A percentile compares a stretch with the other conserved stretches of the same genome.
These are phyloP conservation scores for Pherbina coryleti DNA, from an alignment of 2,888 invertebrate species.

Conservation along the genomic window DNA sequence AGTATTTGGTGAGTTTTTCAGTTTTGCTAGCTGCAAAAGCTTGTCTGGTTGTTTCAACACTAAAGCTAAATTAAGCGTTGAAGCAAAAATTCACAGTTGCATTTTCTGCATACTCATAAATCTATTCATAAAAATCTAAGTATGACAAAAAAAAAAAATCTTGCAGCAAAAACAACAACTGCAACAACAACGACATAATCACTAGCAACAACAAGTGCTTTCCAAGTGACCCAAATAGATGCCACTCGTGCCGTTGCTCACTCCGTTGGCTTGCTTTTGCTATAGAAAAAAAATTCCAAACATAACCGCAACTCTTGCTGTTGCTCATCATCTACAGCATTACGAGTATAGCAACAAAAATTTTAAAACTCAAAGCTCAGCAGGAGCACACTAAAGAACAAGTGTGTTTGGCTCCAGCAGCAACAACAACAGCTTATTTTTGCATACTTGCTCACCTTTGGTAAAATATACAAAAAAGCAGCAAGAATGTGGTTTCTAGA, in stretches of 20 bases:
- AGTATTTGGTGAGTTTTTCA: not conserved
- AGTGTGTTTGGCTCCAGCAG: not conserved
- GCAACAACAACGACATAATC: constrained; percentile 11
- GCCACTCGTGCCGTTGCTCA: not conserved
- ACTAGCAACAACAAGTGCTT: constrained; percentile 33
- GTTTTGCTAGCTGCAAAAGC: not conserved
- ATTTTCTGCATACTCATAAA: not conserved
- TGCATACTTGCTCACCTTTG: not conserved
- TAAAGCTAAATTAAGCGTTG: not conserved
- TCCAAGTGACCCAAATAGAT: constrained; percentile 46
- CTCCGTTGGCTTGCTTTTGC: constrained; percentile 11
- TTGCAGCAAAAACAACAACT: not conserved
- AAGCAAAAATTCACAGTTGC: constrained; percentile 17
- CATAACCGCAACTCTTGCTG: not conserved
- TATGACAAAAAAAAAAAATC: not conserved
- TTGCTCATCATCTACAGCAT: not conserved
- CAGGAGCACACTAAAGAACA: not conserved
- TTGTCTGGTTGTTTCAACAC: not conserved
- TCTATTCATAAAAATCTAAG: constrained; percentile 24
- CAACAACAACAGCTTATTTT: not conserved
- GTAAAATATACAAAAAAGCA: not conserved
- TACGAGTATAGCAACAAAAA: not conserved
- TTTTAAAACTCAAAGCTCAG: not conserved
- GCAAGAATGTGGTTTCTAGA: not conserved
- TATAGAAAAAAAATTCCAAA: not conserved